phyloP scores from a whole-genome alignment of 2,113 vertebrate genomes.

The Rana temporaria region DNA sequence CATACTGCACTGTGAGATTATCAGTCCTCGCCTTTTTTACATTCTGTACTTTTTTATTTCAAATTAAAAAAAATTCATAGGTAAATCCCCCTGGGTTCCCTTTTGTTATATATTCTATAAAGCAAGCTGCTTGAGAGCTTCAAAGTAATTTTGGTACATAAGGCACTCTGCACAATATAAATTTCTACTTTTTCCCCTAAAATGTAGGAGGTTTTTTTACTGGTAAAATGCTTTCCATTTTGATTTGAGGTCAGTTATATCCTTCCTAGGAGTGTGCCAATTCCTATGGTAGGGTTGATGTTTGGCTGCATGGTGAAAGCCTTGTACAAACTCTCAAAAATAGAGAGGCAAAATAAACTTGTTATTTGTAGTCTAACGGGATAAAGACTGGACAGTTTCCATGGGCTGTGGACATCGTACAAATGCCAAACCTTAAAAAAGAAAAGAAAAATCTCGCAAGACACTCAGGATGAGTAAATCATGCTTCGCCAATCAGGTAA shows the following conservation, averaged over 20 bases:
- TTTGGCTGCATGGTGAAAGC: conserved; percentile 21
- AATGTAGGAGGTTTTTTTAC: not conserved
- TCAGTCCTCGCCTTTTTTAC: too few species aligned
- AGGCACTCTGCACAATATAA: too few species aligned
- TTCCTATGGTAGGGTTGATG: conserved; percentile 36
- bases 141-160: not conserved
- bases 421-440: conserved; percentile 81
- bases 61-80: too few species aligned
- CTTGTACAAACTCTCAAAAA: conserved; percentile 19
- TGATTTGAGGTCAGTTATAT: not conserved
- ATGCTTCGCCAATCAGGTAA: conserved; percentile 98
- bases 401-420: conserved; percentile 55
- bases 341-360: conserved; percentile 44
- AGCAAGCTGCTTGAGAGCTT: not conserved
- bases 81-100: too few species aligned
- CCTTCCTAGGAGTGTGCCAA: conserved; percentile 19
- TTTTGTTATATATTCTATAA: not conserved
- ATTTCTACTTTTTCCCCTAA: not conserved
- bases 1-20: too few species aligned
- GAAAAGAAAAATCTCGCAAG: conserved; percentile 96
- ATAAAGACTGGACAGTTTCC: conserved; percentile 55
- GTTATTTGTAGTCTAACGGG: conserved; percentile 53
- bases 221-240: not conserved
- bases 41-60: too few species aligned
- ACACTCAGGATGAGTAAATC: conserved; percentile 97